Evolutionary conservation across 2,888 invertebrate genomes (phyloP), one percentile per base, ranked within the genome.

Genomic region (Meiosimyza platycephala): DNA sequence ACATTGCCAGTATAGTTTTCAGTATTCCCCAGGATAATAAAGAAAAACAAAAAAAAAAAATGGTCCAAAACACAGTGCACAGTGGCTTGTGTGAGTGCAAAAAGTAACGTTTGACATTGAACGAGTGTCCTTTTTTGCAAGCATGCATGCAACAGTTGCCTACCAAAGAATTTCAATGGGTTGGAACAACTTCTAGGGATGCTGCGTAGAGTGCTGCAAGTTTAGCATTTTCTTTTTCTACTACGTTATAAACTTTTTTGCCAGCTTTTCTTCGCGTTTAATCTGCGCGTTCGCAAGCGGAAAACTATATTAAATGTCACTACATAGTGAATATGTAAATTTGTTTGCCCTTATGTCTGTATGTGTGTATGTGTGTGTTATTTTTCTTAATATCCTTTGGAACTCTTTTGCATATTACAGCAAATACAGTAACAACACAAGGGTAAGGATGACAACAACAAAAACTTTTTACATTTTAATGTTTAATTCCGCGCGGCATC

Each of bases 401-500:
- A 64, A 13, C 40, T 54, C 33, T 60, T 62, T 62, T 70, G 40
- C 63, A 63, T 70, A 70, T 63, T 63, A 55, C 33, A 15, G 40
- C 18, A 67, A 40, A 40, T 40, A 40, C 16, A 33, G 28, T n/a
- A 48, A 67, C 18, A 57, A 48, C n/a, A 40, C n/a, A 40, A 54
- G 11, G 40, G 4, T 40, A 40, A 40, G 40, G 40, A 40, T 40
- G 40, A 40, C 40, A 40, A 40, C 6, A 40, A n/a, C n/a, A 28
- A 63, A 70, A 33, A 18, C 40, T 33, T 16, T 59, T 63, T 74
- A 65, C 62, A 78, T 74, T 75, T 77, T 77, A 75, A 75, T 77
- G 72, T 75, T 79, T 78, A 79, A 79, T 78, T 79, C 79, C 77
- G 79, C 76, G 79, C 78, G 79, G 80, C 80, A 78, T 81, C 82